A percentile compares a stretch with the other conserved stretches of the same genome.
These are phyloP conservation scores for Garrulus glandarius DNA, from an alignment of 2,797 vertebrate species.

Conservation along the genomic window DNA sequence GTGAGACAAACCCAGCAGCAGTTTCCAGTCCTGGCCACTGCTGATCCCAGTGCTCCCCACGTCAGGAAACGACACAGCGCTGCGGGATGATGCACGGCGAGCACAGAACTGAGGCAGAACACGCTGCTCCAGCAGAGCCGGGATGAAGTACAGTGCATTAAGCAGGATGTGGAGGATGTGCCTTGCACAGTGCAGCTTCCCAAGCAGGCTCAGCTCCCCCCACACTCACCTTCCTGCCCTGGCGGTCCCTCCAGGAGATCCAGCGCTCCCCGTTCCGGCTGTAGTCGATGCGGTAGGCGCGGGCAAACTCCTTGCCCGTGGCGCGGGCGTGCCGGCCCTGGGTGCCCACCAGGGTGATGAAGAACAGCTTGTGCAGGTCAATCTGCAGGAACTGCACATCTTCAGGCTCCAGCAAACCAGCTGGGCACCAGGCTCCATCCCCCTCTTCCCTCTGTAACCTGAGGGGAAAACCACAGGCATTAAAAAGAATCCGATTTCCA, in stretches of 20 bases:
- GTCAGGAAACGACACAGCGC: fast-evolving
- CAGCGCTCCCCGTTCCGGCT: constrained; percentile 85
- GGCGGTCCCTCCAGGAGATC: constrained; percentile 86
- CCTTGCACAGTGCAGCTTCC: background rate
- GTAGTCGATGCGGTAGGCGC: constrained; percentile 86
- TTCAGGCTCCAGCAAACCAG: constrained; percentile 81
- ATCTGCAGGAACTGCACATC: constrained; percentile 89
- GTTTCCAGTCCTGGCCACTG: background rate
- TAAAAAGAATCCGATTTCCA: background rate
- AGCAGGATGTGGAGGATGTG: fast-evolving
- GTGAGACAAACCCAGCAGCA: background rate
- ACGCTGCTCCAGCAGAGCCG: fast-evolving
- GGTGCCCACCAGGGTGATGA: constrained; percentile 87
- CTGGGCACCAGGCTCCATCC: constrained; percentile 89
- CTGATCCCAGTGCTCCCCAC: background rate
- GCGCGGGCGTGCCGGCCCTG: constrained; percentile 86
- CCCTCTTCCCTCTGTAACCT: constrained; percentile 87
- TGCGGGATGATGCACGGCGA: background rate
- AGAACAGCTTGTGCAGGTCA: constrained; percentile 84
- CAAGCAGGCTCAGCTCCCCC: background rate
- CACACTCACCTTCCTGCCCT: constrained; percentile 75
- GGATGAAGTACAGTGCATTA: fast-evolving
- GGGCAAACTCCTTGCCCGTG: constrained; percentile 86
- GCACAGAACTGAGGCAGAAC: background rate
- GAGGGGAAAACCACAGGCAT: background rate